Conservation (phyloP, 2,113 vertebrate species). For the Rhea americana region DNA sequence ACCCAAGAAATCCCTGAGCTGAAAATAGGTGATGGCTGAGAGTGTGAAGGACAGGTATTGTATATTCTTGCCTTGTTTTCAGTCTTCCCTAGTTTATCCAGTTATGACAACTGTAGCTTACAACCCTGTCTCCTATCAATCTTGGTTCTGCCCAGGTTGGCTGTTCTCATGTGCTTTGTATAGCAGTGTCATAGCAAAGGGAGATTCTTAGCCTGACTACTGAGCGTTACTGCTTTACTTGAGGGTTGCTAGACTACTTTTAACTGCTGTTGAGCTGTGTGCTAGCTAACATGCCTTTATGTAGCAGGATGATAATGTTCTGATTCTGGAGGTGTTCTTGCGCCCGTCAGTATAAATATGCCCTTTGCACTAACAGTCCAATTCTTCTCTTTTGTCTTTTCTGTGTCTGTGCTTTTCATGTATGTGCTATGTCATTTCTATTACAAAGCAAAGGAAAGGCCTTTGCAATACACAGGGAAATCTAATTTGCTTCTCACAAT, state of each 20-base stretch:
- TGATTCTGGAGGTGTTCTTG: background rate
- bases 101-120: background rate
- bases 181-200: background rate
- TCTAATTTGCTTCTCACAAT: slow-evolving; percentile 59
- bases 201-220: background rate
- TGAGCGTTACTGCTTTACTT: background rate
- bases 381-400: slow-evolving; percentile 3
- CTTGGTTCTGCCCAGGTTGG: background rate
- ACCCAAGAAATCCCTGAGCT: background rate
- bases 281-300: background rate
- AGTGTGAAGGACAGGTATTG: background rate
- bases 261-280: background rate
- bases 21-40: background rate
- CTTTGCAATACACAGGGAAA: slow-evolving; percentile 31
- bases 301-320: background rate
- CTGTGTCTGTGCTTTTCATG: background rate
- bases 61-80: background rate
- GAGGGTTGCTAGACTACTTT: background rate
- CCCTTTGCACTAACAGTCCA: background rate
- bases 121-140: background rate
- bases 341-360: background rate
- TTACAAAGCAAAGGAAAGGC: slow-evolving; percentile 45
- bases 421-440: slow-evolving; percentile 31
- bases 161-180: background rate
- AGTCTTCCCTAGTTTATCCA: background rate